phyloP scores from a whole-genome alignment of 2,888 invertebrate species.

The Drosophila prolongata region DNA sequence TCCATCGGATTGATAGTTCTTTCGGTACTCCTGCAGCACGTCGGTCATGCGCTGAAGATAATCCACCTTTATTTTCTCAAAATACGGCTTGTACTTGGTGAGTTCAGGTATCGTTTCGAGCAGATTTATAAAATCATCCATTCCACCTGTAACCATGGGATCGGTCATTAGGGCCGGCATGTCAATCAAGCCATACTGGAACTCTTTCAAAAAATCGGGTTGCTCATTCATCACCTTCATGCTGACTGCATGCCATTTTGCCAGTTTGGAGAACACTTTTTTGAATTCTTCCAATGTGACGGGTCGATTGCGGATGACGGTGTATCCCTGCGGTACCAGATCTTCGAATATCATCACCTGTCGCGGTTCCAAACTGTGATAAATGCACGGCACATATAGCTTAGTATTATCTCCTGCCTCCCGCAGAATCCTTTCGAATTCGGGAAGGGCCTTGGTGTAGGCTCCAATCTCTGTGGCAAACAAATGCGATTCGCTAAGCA shows the following conservation, averaged over 20 bases:
- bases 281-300: conserved; percentile 81
- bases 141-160: conserved; percentile 43
- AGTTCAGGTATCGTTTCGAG: conserved; percentile 38
- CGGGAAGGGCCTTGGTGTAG: conserved; percentile 68
- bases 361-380: conserved; percentile 48
- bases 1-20: conserved; percentile 43
- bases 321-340: conserved; percentile 55
- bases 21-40: conserved; percentile 39
- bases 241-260: conserved; percentile 83
- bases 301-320: conserved; percentile 53
- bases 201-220: conserved; percentile 19
- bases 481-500: conserved; percentile 18
- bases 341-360: conserved; percentile 76
- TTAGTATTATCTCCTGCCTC: conserved; percentile 48
- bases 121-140: conserved; percentile 43
- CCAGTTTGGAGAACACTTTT: conserved; percentile 80
- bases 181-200: conserved; percentile 81
- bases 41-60: background rate
- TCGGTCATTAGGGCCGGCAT: conserved; percentile 29
- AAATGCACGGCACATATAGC: conserved; percentile 55
- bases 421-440: conserved; percentile 55
- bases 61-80: conserved; percentile 22
- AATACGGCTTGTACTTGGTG: conserved; percentile 34
- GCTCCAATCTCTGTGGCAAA: conserved; percentile 64
- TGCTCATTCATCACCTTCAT: conserved; percentile 28